Percentiles rank a stretch among this genome's conserved stretches.
These are phyloP conservation scores for Beris morrisii DNA, from an alignment of 2,888 invertebrate genomes.

Conservation along the genomic window DNA sequence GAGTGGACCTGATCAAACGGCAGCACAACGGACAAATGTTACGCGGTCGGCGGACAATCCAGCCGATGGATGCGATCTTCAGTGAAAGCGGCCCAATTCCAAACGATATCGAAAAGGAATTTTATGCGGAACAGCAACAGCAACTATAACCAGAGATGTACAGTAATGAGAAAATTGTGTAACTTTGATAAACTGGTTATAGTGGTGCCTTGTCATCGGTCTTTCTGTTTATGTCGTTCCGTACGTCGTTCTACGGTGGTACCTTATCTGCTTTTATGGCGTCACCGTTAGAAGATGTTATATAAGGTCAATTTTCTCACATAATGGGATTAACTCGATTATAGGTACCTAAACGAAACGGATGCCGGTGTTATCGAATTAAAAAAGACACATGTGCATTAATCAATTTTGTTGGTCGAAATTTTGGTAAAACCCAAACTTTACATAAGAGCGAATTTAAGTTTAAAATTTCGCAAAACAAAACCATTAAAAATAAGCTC, in stretches of 20 bases:
- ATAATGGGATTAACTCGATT: no score
- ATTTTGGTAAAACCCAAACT: no score
- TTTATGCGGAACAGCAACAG: conserved; percentile 9
- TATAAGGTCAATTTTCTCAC: conserved; percentile 7
- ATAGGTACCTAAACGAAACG: no score
- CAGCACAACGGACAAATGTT: background rate
- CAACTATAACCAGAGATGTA: conserved; percentile 1
- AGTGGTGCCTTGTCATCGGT: background rate
- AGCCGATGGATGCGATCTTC: conserved; percentile 17
- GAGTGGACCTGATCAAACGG: background rate
- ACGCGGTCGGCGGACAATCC: background rate
- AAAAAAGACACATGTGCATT: no score
- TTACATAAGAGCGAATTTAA: no score
- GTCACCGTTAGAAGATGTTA: conserved; percentile 25
- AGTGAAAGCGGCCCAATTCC: conserved; percentile 31
- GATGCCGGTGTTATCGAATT: no score
- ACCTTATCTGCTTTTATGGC: conserved; percentile 4
- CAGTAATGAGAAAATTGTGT: conserved; percentile 30
- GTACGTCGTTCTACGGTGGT: background rate
- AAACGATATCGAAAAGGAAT: conserved; percentile 24
- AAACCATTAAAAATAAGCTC: no score
- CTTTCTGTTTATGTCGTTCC: conserved; percentile 10
- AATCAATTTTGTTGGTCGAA: no score
- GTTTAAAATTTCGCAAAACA: no score
- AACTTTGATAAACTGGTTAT: conserved; percentile 27